phyloP scores from a whole-genome alignment of 2,113 vertebrate species.

The Climacteris rufus region DNA sequence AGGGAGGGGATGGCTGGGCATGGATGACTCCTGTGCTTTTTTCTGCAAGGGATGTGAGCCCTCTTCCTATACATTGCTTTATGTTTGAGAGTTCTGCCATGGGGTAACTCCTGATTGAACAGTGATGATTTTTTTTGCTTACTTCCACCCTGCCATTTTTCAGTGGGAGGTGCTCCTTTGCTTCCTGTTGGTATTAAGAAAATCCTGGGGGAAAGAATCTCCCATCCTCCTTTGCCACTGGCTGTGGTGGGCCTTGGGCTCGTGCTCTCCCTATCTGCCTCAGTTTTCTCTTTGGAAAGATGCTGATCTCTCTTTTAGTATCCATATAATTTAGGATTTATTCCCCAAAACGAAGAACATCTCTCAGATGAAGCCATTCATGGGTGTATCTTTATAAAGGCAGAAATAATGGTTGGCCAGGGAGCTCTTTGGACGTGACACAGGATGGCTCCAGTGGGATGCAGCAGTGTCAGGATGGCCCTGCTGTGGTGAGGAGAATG shows the following conservation, averaged over 20 bases:
- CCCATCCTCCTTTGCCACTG: neutral
- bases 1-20: neutral
- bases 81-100: neutral
- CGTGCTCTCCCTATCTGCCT: neutral
- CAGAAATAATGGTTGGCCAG: neutral
- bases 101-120: neutral
- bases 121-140: neutral
- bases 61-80: slow-evolving; percentile 7
- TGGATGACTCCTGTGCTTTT: neutral
- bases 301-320: neutral
- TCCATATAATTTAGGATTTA: neutral
- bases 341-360: neutral
- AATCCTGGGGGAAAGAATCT: neutral
- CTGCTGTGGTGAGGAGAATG: neutral
- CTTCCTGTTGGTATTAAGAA: neutral
- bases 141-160: neutral
- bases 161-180: neutral
- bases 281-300: neutral
- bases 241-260: neutral
- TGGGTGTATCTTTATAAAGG: neutral
- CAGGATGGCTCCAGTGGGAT: neutral
- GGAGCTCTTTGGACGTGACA: neutral
- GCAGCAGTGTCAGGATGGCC: neutral
- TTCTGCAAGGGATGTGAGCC: neutral
- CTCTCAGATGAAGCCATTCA: neutral